Base-by-base conservation (phyloP, 2,888 invertebrate genomes). In the Catocala fraxini region DNA sequence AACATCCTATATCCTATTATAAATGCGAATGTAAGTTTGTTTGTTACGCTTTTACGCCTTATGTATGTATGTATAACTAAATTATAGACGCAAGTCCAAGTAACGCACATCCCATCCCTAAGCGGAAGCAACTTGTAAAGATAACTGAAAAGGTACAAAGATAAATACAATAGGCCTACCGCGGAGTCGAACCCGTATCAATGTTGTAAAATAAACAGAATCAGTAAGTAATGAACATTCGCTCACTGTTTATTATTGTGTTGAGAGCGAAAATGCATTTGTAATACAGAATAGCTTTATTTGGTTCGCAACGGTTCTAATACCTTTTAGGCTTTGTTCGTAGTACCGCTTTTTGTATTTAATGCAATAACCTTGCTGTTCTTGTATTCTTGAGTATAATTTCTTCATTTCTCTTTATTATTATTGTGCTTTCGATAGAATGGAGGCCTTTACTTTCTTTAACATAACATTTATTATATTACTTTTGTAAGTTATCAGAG, bases 151-250 rank as follows among this genome's bases (percentile, higher is more conserved):
- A 83, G 62, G 41, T 56, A 73, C 67, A 69, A 61, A 74, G 81
- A 87, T 86, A 84, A 84, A 86, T 84, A 85, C 82, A 89, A 89
- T 89, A 77, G 84, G 83, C 82, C 88, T 84, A 88, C 90, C 89
- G 80, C 77, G 78, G 80, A 78, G 85, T 69, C 60, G 64, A 67
- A 70, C 68, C 43, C 62, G 72, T 79, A 80, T 80, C 84, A 82
- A 83, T 79, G 79, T 79, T 80, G 74, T 84, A 80, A 86, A 86
- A 82, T 86, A 84, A 86, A 86, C 83, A 82, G 80, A 85, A 80
- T 79, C 76, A 68, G 75, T 72, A 72, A 79, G 80, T 83, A 84
- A 87, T 86, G 82, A 84, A 83, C 76, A 75, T 72, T 70, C 65
- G 67, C 63, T 65, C 63, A 70, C 61, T 65, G 70, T 70, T 78